Base-by-base conservation (phyloP, 1,140 invertebrate species). In the Mactra quadrangularis region DNA sequence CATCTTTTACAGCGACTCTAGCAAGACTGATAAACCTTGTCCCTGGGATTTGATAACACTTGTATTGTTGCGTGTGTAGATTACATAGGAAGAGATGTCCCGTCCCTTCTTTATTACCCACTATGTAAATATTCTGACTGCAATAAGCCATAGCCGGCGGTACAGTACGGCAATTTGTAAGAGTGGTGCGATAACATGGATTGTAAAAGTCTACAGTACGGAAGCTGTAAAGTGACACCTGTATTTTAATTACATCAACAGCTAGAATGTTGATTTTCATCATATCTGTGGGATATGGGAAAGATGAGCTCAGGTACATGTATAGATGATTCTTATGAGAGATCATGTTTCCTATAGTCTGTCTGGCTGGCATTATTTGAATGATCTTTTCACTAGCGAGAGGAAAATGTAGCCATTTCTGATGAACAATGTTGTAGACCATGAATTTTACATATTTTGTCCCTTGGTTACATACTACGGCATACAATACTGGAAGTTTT, bases 281-380 rank as follows among this genome's bases (percentile, higher is more conserved):
- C 88, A 92, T 90, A 68, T 92, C 90, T 22, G 90, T 90, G 13
- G 91, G 91, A 70, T 91, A 92, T 11, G 91, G 91, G 72, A 92
- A 91, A 50, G 87, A 90, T 27, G 90, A 90, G 74, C 90, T 90
- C 15, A 92, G 76, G 59, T 91, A 92, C 86, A 92, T 85, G 72
- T 91, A 92, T 15, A 92, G 79, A 31, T 86, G 85, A 31, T 87
- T 87, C 59, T 91, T 88, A 64, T 90, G 79, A 15, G 87, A 74
- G 25, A 91, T 85, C 79, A 91, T 85, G 75, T 86, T 90, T 64
- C 90, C 90, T 0, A 92, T 86, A n/a, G 88, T 89, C 68, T 91
- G 90, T 38, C 90, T 84, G 22, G 87, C 55, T 31, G 91, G 91
- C 22, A 92, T 90, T 25, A 87, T 86, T 68, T 90, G 88, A 22